Evolutionary conservation across 2,888 invertebrate genomes (phyloP).

Genomic region (Laspeyria flexula): DNA sequence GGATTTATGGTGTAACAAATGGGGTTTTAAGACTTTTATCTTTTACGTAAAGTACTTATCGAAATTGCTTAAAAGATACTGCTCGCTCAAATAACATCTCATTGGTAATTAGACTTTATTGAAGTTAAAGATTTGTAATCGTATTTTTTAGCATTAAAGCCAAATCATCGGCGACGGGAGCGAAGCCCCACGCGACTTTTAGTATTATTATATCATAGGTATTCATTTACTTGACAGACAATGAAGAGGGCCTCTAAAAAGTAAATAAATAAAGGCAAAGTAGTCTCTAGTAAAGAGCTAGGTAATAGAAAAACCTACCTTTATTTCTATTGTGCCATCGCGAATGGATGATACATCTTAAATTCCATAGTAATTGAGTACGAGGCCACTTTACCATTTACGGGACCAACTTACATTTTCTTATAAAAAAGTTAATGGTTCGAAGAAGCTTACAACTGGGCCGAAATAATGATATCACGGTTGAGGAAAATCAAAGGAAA

Average conservation of each 20-base stretch:
- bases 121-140: not conserved
- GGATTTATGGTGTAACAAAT: slow-evolving; percentile 2
- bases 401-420: not conserved
- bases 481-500: slow-evolving; percentile 5
- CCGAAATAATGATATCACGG: not conserved
- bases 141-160: too few species aligned
- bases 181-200: too few species aligned
- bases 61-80: too few species aligned
- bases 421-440: slow-evolving; percentile 3
- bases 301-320: not conserved
- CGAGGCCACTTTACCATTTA: not conserved
- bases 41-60: not conserved
- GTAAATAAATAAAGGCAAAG: too few species aligned
- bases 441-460: slow-evolving; percentile 5
- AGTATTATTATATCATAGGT: too few species aligned
- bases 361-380: not conserved
- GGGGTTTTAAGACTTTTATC: not conserved
- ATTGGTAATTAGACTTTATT: not conserved
- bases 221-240: too few species aligned
- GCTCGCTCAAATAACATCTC: not conserved
- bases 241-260: too few species aligned
- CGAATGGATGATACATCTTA: not conserved
- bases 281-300: too few species aligned
- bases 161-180: too few species aligned
- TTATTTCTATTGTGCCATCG: too few species aligned